Evolutionary conservation across 1,140 invertebrate species (phyloP).

Genomic region (Dinoponera quadriceps): DNA sequence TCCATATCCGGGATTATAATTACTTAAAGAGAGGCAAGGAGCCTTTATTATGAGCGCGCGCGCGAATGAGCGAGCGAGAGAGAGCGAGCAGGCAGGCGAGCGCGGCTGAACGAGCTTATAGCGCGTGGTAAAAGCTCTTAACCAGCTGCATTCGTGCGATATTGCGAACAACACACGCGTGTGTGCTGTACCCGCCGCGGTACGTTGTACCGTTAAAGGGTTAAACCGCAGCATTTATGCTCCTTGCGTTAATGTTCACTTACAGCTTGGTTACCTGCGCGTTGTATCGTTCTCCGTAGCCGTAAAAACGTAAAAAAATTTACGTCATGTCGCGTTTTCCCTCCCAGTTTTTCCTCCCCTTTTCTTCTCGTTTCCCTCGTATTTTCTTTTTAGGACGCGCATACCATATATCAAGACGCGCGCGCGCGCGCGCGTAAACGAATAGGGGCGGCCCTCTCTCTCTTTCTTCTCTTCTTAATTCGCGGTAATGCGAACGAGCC

Average conservation of each 20-base stretch:
- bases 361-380: too few relatives aligned
- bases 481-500: too few relatives aligned
- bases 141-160: constrained; percentile 52
- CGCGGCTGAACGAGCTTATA: constrained; percentile 49
- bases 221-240: constrained; percentile 54
- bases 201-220: constrained; percentile 57
- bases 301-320: constrained; percentile 17
- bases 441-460: too few relatives aligned
- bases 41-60: constrained; percentile 39
- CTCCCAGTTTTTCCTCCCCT: too few relatives aligned
- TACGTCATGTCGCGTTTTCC: too few relatives aligned
- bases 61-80: too few relatives aligned
- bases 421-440: too few relatives aligned
- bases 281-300: constrained; percentile 17
- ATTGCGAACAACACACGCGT: constrained; percentile 52
- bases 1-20: constrained; percentile 56
- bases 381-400: too few relatives aligned
- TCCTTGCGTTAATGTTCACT: constrained; percentile 33
- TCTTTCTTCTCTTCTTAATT: too few relatives aligned
- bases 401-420: too few relatives aligned
- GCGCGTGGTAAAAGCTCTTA: constrained; percentile 59
- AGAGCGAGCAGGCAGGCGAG: too few relatives aligned
- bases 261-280: constrained; percentile 12
- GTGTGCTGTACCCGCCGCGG: background rate
- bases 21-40: constrained; percentile 29